phyloP scores from a whole-genome alignment of 1,140 invertebrate genomes.

The Plutomurus gul region DNA sequence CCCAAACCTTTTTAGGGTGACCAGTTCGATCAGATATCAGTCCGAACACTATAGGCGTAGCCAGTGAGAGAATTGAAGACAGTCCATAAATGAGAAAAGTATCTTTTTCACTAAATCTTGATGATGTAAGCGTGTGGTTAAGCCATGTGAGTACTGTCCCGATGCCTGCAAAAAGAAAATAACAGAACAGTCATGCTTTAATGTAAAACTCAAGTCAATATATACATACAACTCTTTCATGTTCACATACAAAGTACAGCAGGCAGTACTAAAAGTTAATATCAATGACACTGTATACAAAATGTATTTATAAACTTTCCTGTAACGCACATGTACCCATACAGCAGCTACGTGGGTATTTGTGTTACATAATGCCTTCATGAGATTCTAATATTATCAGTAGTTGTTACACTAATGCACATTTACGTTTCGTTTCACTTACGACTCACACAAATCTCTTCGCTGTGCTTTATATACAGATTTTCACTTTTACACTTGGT shows the following conservation, averaged over 20 bases:
- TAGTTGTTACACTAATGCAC: too few species aligned
- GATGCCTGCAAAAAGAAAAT: conserved; percentile 42
- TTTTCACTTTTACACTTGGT: too few species aligned
- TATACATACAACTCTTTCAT: too few species aligned
- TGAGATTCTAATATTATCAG: too few species aligned
- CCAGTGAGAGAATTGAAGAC: conserved; percentile 45
- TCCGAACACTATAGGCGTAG: conserved; percentile 51
- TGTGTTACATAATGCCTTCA: neutral
- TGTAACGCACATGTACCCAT: neutral
- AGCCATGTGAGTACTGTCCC: conserved; percentile 50
- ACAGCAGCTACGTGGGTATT: neutral
- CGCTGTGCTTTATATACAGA: too few species aligned
- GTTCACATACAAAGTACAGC: too few species aligned
- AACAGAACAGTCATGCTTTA: neutral
- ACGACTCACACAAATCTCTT: too few species aligned
- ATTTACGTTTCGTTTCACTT: too few species aligned
- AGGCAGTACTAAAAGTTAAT: too few species aligned
- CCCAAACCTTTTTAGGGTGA: conserved; percentile 47
- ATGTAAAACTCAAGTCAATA: neutral
- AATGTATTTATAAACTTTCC: neutral
- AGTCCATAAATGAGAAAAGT: conserved; percentile 47
- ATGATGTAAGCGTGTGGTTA: conserved; percentile 41
- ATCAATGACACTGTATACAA: neutral
- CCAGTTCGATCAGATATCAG: conserved; percentile 50
- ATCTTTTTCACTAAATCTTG: conserved; percentile 49